A percentile compares a stretch with the other conserved stretches of the same genome.
Conservation (phyloP, 2,797 vertebrate genomes). For the Anisognathus igniventris region DNA sequence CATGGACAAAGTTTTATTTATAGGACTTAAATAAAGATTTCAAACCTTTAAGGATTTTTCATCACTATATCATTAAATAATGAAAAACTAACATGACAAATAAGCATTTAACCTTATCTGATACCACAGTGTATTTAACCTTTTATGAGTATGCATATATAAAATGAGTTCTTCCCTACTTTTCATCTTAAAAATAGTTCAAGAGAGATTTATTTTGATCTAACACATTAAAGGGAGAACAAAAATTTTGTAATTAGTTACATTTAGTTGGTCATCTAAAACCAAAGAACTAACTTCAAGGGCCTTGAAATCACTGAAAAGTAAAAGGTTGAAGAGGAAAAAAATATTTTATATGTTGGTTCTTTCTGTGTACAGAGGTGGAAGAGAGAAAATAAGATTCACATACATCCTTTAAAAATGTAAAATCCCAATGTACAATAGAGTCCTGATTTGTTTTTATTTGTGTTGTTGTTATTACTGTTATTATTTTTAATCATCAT, state of each 20-base stretch:
- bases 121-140: background rate
- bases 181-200: background rate
- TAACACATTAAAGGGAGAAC: background rate
- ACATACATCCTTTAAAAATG: background rate
- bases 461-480: background rate
- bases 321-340: background rate
- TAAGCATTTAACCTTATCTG: background rate
- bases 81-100: background rate
- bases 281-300: background rate
- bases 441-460: background rate
- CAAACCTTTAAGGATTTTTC: background rate
- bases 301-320: background rate
- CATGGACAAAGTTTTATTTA: background rate
- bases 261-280: background rate
- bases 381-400: background rate
- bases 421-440: background rate
- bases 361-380: background rate
- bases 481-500: background rate
- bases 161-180: background rate
- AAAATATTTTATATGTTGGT: background rate
- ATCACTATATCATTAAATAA: background rate
- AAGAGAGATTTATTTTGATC: background rate
- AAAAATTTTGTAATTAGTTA: background rate
- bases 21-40: background rate
- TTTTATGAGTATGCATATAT: background rate